phyloP scores from a whole-genome alignment of 2,113 vertebrate species.

The Sclerurus mexicanus region DNA sequence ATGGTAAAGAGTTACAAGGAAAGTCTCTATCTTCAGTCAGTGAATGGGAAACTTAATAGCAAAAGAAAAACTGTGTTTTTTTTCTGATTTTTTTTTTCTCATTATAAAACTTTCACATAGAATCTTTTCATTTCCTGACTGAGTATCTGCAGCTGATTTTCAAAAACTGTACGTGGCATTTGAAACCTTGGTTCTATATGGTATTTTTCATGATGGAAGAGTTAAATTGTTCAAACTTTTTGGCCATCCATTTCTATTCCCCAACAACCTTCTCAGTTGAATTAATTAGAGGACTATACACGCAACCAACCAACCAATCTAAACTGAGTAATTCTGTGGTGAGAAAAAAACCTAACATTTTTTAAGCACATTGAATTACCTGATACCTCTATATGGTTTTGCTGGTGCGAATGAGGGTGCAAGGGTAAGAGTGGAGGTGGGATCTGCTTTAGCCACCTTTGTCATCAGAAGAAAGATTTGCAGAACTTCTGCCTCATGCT shows the following conservation, averaged over 20 bases:
- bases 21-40: neutral
- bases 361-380: neutral
- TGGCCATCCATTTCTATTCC: neutral
- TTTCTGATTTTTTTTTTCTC: neutral
- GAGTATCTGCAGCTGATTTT: neutral
- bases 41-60: slow-evolving; percentile 3
- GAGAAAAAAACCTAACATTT: neutral
- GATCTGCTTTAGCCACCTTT: neutral
- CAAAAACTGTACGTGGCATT: neutral
- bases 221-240: neutral
- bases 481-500: neutral
- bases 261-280: neutral
- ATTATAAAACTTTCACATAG: neutral
- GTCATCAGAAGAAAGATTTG: neutral
- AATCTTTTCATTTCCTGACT: neutral
- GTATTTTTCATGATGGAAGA: neutral
- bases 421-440: neutral
- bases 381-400: neutral
- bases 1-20: neutral
- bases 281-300: neutral
- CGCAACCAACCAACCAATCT: neutral
- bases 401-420: neutral
- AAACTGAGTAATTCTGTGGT: neutral
- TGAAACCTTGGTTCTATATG: neutral
- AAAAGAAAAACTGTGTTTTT: neutral